Conservation (phyloP, 2,888 invertebrate species). For the Crioceris asparagi region DNA sequence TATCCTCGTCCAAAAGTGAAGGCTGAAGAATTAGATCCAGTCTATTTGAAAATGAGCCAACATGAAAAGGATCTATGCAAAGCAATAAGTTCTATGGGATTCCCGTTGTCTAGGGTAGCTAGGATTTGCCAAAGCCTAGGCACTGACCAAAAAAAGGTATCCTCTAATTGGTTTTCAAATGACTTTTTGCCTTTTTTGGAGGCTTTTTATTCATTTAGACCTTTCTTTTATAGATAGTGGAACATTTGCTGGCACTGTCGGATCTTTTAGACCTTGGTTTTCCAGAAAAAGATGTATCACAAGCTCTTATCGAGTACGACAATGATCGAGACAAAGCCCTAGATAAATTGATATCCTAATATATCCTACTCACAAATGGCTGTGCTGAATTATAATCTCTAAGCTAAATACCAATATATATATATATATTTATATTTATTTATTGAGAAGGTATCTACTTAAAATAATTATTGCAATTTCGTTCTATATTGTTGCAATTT, state of each 20-base stretch:
- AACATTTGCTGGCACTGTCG: slow-evolving; percentile 66
- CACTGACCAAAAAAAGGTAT: slow-evolving; percentile 79
- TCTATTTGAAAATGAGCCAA: slow-evolving; percentile 40
- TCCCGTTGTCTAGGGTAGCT: slow-evolving; percentile 68
- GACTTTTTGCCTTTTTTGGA: no score
- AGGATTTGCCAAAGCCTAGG: slow-evolving; percentile 70
- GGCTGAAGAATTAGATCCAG: slow-evolving; percentile 31
- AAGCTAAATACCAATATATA: no score
- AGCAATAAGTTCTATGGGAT: slow-evolving; percentile 80
- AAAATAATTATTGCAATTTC: no score
- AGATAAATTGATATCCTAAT: slow-evolving; percentile 69
- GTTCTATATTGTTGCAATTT: no score
- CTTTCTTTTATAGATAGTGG: slow-evolving; percentile 59
- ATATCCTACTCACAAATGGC: slow-evolving; percentile 19
- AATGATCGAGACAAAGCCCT: slow-evolving; percentile 79
- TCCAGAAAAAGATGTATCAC: slow-evolving; percentile 61
- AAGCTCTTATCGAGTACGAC: slow-evolving; percentile 63
- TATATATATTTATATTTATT: no score
- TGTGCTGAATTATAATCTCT: no score
- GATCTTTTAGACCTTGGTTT: slow-evolving; percentile 77
- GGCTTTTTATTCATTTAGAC: no score
- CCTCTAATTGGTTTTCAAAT: no score
- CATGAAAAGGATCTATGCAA: slow-evolving; percentile 56
- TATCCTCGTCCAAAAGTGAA: slow-evolving; percentile 21
- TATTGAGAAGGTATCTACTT: no score